Evolutionary conservation across 1,140 invertebrate species (phyloP).

Genomic region (Epicauta chinensis): DNA sequence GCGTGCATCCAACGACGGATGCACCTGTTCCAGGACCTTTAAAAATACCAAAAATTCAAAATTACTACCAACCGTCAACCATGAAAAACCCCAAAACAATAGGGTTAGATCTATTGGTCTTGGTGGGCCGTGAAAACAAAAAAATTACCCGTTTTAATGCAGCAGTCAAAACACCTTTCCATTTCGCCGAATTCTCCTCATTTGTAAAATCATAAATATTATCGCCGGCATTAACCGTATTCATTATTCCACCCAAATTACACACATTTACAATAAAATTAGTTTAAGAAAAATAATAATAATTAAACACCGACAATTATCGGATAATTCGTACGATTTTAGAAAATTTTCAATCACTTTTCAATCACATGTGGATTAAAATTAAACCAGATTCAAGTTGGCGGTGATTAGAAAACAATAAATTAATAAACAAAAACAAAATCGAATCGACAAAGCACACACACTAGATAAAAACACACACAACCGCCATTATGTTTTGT

Average conservation of each 20-base stretch:
- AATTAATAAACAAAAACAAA: not conserved
- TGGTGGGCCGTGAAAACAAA: too few relatives aligned
- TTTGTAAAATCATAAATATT: slow-evolving; percentile 81
- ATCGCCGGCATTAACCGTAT: slow-evolving; percentile 40
- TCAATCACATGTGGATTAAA: not conserved
- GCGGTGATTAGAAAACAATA: not conserved
- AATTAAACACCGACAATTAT: too few relatives aligned
- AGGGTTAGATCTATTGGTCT: too few relatives aligned
- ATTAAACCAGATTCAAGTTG: not conserved
- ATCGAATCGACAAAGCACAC: not conserved
- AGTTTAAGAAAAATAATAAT: too few relatives aligned
- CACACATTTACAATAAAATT: slow-evolving; percentile 14
- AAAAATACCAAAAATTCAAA: slow-evolving; percentile 12
- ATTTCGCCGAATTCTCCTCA: slow-evolving; percentile 80
- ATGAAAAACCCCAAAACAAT: too few relatives aligned
- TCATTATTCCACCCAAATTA: slow-evolving; percentile 26
- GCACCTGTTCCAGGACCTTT: slow-evolving; percentile 85
- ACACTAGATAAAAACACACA: slow-evolving; percentile 6
- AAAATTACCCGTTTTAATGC: slow-evolving; percentile 62
- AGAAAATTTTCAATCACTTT: too few relatives aligned
- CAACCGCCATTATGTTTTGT: slow-evolving; percentile 9
- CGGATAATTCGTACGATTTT: too few relatives aligned
- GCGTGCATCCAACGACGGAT: slow-evolving; percentile 76
- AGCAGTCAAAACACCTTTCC: slow-evolving; percentile 81
- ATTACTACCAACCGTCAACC: too few relatives aligned